Evolutionary conservation across 2,888 invertebrate species (phyloP).

Genomic region (Brachylomia viminalis): DNA sequence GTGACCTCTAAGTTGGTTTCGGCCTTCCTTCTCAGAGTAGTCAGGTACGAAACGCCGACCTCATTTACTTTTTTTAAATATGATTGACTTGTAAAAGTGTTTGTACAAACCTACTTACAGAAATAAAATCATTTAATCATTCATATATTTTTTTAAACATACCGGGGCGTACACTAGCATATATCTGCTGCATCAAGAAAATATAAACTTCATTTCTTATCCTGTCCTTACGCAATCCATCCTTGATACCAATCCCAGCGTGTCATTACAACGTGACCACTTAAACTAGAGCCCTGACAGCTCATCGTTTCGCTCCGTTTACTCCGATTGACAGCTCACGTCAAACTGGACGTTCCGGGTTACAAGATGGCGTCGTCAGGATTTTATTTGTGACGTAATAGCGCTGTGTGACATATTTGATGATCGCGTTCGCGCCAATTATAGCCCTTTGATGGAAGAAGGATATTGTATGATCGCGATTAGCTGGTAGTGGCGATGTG

Average conservation of each 20-base stretch:
- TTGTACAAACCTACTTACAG: too few species aligned
- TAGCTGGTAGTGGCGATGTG: conserved; percentile 17
- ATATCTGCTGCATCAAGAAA: not conserved
- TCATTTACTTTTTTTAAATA: too few species aligned
- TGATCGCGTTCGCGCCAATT: conserved; percentile 42
- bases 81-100: too few species aligned
- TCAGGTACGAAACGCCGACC: too few species aligned
- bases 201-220: conserved; percentile 38
- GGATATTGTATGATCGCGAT: conserved; percentile 34
- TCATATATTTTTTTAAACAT: not conserved
- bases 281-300: conserved; percentile 62
- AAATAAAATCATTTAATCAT: too few species aligned
- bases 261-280: conserved; percentile 67
- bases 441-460: conserved; percentile 41
- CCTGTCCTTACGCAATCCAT: conserved; percentile 37
- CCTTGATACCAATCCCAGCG: conserved; percentile 52
- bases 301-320: conserved; percentile 57
- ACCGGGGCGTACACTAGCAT: too few species aligned
- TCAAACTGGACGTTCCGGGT: conserved; percentile 59
- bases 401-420: conserved; percentile 59
- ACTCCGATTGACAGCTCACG: conserved; percentile 61
- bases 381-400: conserved; percentile 68
- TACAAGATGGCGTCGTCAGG: conserved; percentile 66
- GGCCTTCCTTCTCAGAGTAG: too few species aligned
- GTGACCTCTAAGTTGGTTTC: too few species aligned